Evolutionary conservation across 1,140 invertebrate genomes (phyloP).

Genomic region (Panagrolaimus sp.): DNA sequence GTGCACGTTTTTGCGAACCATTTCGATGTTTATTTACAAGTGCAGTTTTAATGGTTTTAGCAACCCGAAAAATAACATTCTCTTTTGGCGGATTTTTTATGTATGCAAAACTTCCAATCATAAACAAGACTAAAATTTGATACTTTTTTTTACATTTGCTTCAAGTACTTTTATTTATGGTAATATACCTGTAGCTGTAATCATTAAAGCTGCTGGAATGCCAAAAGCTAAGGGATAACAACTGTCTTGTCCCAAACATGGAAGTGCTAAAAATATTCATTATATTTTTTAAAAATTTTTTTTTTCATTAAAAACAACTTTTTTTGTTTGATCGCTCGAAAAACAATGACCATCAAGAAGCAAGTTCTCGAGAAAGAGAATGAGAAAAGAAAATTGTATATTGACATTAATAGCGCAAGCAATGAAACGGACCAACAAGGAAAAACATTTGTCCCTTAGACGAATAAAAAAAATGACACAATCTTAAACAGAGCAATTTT

Average conservation of each 20-base stretch:
- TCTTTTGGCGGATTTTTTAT: conserved; percentile 36
- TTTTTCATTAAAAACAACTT: no score
- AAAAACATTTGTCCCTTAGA: no score
- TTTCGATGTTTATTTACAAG: conserved; percentile 41
- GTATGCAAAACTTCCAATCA: conserved; percentile 73
- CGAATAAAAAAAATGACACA: no score
- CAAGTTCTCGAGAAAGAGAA: no score
- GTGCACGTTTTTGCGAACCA: conserved; percentile 14
- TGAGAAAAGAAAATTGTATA: no score
- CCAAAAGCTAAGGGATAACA: conserved; percentile 59
- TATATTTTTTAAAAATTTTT: no score
- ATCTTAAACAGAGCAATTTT: no score
- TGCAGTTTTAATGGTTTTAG: conserved; percentile 63
- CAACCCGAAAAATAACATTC: conserved; percentile 27
- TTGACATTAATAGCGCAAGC: no score
- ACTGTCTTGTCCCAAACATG: conserved; percentile 54
- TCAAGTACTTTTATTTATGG: conserved; percentile 68
- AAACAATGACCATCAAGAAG: no score
- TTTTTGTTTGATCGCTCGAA: no score
- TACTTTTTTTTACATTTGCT: background rate
- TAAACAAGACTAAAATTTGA: conserved; percentile 60
- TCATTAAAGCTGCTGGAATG: conserved; percentile 59
- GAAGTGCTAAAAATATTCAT: conserved; percentile 37
- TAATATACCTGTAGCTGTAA: conserved; percentile 67
- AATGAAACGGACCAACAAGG: no score